Conservation (phyloP, 1,140 invertebrate species). For the Diorhabda sublineata region DNA sequence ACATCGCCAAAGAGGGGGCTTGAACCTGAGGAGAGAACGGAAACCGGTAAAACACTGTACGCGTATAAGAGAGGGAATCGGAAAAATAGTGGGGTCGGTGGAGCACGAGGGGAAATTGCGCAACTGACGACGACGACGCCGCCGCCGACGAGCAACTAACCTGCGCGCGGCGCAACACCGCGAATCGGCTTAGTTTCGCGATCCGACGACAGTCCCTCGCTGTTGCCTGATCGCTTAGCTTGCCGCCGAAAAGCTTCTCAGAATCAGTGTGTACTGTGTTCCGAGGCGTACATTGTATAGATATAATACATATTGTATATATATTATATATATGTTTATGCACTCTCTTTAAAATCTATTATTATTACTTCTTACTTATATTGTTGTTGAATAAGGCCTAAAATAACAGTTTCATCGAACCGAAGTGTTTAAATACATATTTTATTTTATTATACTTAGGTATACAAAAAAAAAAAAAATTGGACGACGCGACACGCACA, state of each 20-base stretch:
- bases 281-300: constrained; percentile 41
- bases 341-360: constrained; percentile 14
- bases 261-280: constrained; percentile 45
- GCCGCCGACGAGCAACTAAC: constrained; percentile 17
- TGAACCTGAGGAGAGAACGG: background rate
- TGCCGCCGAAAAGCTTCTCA: constrained; percentile 47
- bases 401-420: constrained; percentile 14
- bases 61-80: constrained; percentile 23
- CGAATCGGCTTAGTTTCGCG: constrained; percentile 16
- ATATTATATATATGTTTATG: constrained; percentile 21
- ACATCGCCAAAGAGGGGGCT: background rate
- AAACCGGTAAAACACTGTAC: background rate
- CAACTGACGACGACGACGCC: constrained; percentile 10
- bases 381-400: constrained; percentile 1
- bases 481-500: background rate
- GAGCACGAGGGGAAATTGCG: background rate
- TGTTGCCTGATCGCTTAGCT: constrained; percentile 49
- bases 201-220: constrained; percentile 43
- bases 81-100: constrained; percentile 10
- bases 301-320: background rate
- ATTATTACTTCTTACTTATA: background rate
- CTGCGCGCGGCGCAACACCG: constrained; percentile 29
- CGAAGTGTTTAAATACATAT: background rate
- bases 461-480: background rate
- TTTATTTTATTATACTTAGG: background rate